Percentiles rank a stretch among this genome's conserved stretches.
Conservation (phyloP, 2,888 invertebrate species). For the Macrophya alboannulata region DNA sequence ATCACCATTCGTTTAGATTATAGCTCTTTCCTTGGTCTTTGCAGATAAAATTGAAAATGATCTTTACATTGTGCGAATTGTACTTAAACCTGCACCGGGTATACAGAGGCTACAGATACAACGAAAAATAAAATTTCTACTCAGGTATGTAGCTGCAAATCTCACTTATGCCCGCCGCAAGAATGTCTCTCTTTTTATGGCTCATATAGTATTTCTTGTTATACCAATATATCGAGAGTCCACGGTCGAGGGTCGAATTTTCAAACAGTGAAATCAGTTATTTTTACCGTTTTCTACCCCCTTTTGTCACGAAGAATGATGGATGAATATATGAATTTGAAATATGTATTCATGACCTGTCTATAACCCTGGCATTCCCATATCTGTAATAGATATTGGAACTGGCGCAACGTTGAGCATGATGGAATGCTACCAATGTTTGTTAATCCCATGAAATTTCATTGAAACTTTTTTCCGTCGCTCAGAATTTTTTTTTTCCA, state of each 20-base stretch:
- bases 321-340: slow-evolving; percentile 41
- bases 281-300: background rate
- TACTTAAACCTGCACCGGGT: background rate
- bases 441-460: background rate
- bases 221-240: slow-evolving; percentile 13
- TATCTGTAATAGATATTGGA: slow-evolving; percentile 33
- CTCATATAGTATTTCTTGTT: background rate
- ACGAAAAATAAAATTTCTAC: background rate
- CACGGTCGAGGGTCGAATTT: slow-evolving; percentile 32
- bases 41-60: background rate
- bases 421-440: slow-evolving; percentile 19
- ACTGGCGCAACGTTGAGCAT: background rate
- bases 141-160: background rate
- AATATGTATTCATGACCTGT: slow-evolving; percentile 50
- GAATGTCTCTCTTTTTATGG: background rate
- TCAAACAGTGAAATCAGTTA: slow-evolving; percentile 7
- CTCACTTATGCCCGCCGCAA: background rate
- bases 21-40: background rate
- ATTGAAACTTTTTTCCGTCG: slow-evolving; percentile 10
- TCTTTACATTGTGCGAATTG: background rate
- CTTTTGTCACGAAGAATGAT: slow-evolving; percentile 35
- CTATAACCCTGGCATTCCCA: slow-evolving; percentile 31
- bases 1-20: slow-evolving; percentile 24
- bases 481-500: background rate
- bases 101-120: background rate